Conservation (phyloP, 2,113 vertebrate species). For the Verasper variegatus region DNA sequence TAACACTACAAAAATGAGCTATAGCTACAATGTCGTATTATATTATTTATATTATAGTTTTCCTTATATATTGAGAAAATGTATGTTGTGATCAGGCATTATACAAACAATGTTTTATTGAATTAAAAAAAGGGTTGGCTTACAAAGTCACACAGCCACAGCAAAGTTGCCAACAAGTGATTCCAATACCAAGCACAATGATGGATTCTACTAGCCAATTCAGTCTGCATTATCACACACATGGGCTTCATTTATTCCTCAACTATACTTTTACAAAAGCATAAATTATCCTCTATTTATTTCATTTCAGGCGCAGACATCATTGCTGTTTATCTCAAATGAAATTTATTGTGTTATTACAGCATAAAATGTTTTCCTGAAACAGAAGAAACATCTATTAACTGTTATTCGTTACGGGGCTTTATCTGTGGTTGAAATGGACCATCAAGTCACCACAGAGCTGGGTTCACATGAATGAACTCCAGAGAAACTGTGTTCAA, state of each 20-base stretch:
- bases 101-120: too few relatives aligned
- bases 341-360: constrained; percentile 4
- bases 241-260: too few relatives aligned
- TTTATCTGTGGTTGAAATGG: constrained; percentile 64
- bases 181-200: background rate
- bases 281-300: background rate
- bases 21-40: too few relatives aligned
- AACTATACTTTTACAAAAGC: background rate
- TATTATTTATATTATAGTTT: too few relatives aligned
- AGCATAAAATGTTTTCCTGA: constrained; percentile 19
- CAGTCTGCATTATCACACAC: too few relatives aligned
- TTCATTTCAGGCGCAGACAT: background rate
- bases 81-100: too few relatives aligned
- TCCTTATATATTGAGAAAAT: too few relatives aligned
- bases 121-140: too few relatives aligned
- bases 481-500: constrained; percentile 9
- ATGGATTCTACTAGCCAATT: background rate
- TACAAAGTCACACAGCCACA: background rate
- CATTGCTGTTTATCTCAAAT: constrained; percentile 29
- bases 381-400: constrained; percentile 40
- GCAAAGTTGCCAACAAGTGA: background rate
- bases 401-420: constrained; percentile 37
- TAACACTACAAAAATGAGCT: too few relatives aligned
- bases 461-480: constrained; percentile 34
- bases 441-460: constrained; percentile 62